A percentile compares a stretch with the other conserved stretches of the same genome.
Conservation (phyloP, 2,113 vertebrate species). For the Tragelaphus strepsiceros region DNA sequence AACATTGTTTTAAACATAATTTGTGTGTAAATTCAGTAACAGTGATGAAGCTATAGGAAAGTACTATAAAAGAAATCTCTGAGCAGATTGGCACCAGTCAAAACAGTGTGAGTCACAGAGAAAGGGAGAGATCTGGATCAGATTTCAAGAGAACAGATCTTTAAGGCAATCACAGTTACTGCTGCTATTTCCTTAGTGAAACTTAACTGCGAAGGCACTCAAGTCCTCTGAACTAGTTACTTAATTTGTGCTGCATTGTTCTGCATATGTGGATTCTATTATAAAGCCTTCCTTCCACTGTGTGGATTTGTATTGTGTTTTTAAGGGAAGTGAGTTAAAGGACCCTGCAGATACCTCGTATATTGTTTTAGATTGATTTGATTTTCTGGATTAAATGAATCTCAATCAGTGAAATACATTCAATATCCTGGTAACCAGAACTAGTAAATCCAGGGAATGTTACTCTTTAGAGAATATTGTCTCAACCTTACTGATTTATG, state of each 20-base stretch:
- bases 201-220: background rate
- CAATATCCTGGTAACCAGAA: background rate
- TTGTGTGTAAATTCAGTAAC: background rate
- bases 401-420: background rate
- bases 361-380: background rate
- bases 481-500: background rate
- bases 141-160: background rate
- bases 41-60: background rate
- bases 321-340: background rate
- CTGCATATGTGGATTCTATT: background rate
- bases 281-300: background rate
- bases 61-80: background rate
- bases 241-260: background rate
- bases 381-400: background rate
- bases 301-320: background rate
- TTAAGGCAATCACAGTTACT: background rate
- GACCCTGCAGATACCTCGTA: rapidly evolving
- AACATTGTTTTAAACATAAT: background rate
- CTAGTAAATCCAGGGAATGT: background rate
- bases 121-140: background rate
- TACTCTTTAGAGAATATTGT: background rate
- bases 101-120: background rate
- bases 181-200: background rate
- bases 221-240: background rate
- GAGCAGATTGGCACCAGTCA: background rate